Evolutionary conservation across 2,113 vertebrate species (phyloP).

Genomic region (Hyaena hyaena): DNA sequence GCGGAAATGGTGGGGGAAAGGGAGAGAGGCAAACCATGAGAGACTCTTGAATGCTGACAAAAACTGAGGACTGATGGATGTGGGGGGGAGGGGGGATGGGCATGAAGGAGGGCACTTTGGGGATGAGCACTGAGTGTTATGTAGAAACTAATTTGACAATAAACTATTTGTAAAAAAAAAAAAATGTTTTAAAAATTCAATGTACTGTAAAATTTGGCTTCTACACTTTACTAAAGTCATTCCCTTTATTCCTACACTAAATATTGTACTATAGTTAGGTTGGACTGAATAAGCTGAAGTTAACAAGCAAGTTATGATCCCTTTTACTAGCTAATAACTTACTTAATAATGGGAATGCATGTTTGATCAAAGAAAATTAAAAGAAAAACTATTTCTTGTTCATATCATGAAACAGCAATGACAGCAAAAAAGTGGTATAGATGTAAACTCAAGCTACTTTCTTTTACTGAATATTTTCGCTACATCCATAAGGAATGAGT

Average conservation of each 20-base stretch:
- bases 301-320: neutral
- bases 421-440: neutral
- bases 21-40: too few species aligned
- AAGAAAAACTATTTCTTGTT: neutral
- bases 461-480: neutral
- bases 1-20: too few species aligned
- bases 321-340: slow-evolving; percentile 11
- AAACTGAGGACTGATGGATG: too few species aligned
- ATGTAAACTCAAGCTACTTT: neutral
- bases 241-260: slow-evolving; percentile 41
- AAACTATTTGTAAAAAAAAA: too few species aligned
- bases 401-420: neutral
- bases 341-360: neutral
- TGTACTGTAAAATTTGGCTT: slow-evolving; percentile 37
- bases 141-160: too few species aligned
- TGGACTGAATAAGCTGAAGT: neutral
- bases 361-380: neutral
- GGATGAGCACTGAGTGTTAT: too few species aligned
- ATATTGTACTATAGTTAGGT: neutral
- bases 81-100: too few species aligned
- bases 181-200: neutral
- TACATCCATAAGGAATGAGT: neutral
- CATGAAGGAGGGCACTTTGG: too few species aligned
- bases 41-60: too few species aligned
- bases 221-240: slow-evolving; percentile 14